Base-by-base conservation (phyloP, 2,797 vertebrate genomes). In the Siniperca scherzeri region DNA sequence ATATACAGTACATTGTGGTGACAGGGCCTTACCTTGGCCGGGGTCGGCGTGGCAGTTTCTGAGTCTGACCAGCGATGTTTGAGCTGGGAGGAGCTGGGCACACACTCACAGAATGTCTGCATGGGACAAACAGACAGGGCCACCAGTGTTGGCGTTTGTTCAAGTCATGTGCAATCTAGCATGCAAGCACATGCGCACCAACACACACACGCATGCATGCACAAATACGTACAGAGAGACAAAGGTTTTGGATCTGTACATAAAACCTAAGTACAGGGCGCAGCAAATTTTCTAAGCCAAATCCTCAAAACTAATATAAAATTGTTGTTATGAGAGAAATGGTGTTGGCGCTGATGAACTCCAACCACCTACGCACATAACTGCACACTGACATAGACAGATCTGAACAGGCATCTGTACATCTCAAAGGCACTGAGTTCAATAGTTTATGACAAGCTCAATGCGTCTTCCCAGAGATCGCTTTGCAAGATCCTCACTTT, bases 41-140 rank as follows among this genome's bases (percentile, higher is more conserved):
- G 82, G 62, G 95, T 95, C 92, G 96, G 94, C 82, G 94, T 95
- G 93, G 95, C 93, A 79, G 94, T 93, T 91, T 96, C 96, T 93
- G 95, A 95, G 88, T 96, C 96, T 94, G 96, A 96, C 96, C 96
- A 96, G 87, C 95, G 95, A 48, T 96, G 96, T 94, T 96, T 96
- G 92, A 95, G 95, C 90, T 96, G 95, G 88, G 96, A 94, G 82
- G 96, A 94, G 93, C 92, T 95, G 90, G 96, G 95, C 80, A 96
- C 93, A 94, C 95, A 95, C 89, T 96, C 96, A 92, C 95, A 95
- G 94, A 96, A 96, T 74, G 94, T 95, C 96, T 96, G 96, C 90
- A 92, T 94, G 87, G 90, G 91, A 95, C 91, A 95, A 94, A 96
- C 93, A 95, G 81, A 95, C 90, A 95, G 87, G 88, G 88, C 88